Conservation (phyloP, 2,888 invertebrate genomes). For the Nomada hirtipes region DNA sequence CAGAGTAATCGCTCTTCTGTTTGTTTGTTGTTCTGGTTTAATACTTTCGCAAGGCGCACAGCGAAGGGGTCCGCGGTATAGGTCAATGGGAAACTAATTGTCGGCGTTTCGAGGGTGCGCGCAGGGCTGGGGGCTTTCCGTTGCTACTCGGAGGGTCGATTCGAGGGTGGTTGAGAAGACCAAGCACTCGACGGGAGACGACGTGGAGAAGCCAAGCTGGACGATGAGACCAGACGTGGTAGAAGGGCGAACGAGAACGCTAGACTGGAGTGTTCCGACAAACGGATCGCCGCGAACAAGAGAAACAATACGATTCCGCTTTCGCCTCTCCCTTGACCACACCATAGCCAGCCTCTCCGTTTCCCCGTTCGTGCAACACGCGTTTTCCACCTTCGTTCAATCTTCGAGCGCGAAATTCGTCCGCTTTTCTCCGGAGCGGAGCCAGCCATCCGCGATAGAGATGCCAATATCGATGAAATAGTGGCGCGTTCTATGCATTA, state of each 20-base stretch:
- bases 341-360: constrained; percentile 31
- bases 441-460: constrained; percentile 12
- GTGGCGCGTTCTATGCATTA: constrained; percentile 28
- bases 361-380: background rate
- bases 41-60: constrained; percentile 63
- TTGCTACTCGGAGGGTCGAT: constrained; percentile 65
- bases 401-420: background rate
- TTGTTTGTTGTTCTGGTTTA: constrained; percentile 73
- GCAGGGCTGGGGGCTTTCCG: constrained; percentile 52
- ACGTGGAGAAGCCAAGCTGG: constrained; percentile 67
- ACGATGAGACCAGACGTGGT: constrained; percentile 67
- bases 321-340: constrained; percentile 10
- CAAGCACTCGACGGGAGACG: constrained; percentile 76
- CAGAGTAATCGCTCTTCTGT: constrained; percentile 63
- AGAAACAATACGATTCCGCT: constrained; percentile 78
- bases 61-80: constrained; percentile 70
- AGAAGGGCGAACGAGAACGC: constrained; percentile 77
- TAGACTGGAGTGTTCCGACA: constrained; percentile 81
- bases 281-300: constrained; percentile 81
- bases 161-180: constrained; percentile 79
- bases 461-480: constrained; percentile 43
- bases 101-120: constrained; percentile 72
- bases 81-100: constrained; percentile 82
- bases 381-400: background rate
- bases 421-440: background rate